Evolutionary conservation across 2,888 invertebrate species (phyloP), one percentile per base, ranked within the genome.

Genomic region (Thelaira solivaga): DNA sequence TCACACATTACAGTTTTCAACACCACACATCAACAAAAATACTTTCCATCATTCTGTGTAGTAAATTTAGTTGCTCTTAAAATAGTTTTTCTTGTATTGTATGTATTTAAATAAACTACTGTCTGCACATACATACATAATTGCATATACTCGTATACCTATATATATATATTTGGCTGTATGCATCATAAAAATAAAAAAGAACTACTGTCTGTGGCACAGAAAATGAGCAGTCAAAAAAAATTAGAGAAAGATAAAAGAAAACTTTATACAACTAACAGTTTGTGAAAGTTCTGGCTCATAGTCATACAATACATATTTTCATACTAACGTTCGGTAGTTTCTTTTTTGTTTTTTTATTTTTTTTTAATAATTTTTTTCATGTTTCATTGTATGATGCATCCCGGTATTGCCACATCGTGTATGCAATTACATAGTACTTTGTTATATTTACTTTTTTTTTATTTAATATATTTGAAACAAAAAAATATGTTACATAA

Each of bases 251-350:
- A 69, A 74, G 47, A 61, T 49, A 51, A 73, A 72, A 69, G 73
- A 64, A 73, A 69, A 77, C 64, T 67, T 16, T 26, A 49, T 31
- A 55, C 45, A 73, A 51, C 53, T 47, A 61, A 59, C 64, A 77
- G 62, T 16, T 74, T 69, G 78, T 78, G 78, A 78, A 78, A 78
- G 78, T 78, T 74, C 64, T 78, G 74, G 36, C 18, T n/a, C 11
- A 16, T 62, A 36, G n/a, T 39, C 36, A 39, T 39, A n/a, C 1
- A 20, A 36, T 59, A n/a, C n/a, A n/a, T n/a, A n/a, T 16, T 20
- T 29, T 29, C 10, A 29, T 47, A 7, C 31, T 47, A 39, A 45
- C 26, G 26, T 47, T 41, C 16, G 10, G 4, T 22, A 39, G 26
- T 18, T 34, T n/a, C n/a, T n/a, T n/a, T n/a, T n/a, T 67, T 24